These are phyloP conservation scores for Pachyrhynchus sulphureomaculatus DNA, from an alignment of 1,140 invertebrate genomes.

Conservation along the genomic window DNA sequence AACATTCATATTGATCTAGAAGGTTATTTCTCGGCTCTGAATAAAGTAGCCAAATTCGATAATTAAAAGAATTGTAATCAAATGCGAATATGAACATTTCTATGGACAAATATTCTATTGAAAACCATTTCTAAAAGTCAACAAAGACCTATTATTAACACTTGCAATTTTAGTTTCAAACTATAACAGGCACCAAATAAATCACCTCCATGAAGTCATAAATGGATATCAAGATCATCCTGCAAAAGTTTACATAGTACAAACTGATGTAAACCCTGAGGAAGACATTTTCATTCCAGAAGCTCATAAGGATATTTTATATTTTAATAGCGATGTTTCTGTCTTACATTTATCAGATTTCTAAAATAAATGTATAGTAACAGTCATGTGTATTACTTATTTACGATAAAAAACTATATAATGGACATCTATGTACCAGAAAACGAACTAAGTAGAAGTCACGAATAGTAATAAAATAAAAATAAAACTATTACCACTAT, in stretches of 20 bases:
- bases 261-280: slow-evolving; percentile 2
- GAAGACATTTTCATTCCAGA: slow-evolving; percentile 24
- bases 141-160: slow-evolving; percentile 13
- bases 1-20: slow-evolving; percentile 27
- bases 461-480: too few relatives aligned
- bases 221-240: slow-evolving; percentile 8
- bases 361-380: too few relatives aligned
- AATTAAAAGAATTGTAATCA: slow-evolving; percentile 18
- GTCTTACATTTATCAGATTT: slow-evolving; percentile 24
- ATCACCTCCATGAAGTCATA: slow-evolving; percentile 16
- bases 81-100: slow-evolving; percentile 27
- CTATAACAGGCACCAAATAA: slow-evolving; percentile 26
- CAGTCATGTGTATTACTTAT: too few relatives aligned
- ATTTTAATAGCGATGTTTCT: slow-evolving; percentile 16
- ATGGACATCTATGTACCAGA: too few relatives aligned
- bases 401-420: too few relatives aligned
- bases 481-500: too few relatives aligned
- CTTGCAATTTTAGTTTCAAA: slow-evolving; percentile 20
- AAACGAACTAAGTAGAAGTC: too few relatives aligned
- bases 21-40: slow-evolving; percentile 18
- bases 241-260: slow-evolving; percentile 21
- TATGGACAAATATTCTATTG: slow-evolving; percentile 11
- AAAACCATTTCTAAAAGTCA: slow-evolving; percentile 20
- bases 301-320: slow-evolving; percentile 26
- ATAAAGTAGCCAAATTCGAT: not conserved